Percentiles rank a stretch among this genome's conserved stretches.
Conservation (phyloP, 2,797 vertebrate genomes). For the Pseudochirops cupreus region DNA sequence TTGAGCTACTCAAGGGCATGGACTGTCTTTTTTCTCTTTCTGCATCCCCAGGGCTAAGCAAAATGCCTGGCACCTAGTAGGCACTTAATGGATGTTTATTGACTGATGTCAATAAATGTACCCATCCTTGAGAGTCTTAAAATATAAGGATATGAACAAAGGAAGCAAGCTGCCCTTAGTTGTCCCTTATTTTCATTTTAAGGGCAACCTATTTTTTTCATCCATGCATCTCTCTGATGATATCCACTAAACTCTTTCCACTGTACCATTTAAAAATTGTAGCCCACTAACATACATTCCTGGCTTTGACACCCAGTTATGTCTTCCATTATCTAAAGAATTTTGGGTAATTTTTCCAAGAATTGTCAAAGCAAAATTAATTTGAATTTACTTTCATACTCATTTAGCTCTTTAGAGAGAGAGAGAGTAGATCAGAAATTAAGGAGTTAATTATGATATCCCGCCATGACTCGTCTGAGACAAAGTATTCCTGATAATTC, state of each 20-base stretch:
- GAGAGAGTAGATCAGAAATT: not conserved
- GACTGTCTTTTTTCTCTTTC: not conserved
- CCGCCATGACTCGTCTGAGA: not conserved
- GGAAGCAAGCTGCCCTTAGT: not conserved
- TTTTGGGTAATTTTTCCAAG: not conserved
- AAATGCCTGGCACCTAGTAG: not conserved
- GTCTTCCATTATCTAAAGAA: not conserved
- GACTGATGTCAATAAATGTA: not conserved
- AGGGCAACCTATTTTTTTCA: not conserved
- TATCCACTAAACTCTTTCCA: not conserved
- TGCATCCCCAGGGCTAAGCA: not conserved
- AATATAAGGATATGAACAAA: not conserved
- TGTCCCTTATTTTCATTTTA: not conserved
- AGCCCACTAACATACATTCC: not conserved
- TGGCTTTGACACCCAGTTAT: not conserved
- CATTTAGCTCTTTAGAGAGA: not conserved
- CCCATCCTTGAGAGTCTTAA: not conserved
- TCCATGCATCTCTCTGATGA: not conserved
- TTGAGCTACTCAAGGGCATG: not conserved
- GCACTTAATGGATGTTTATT: not conserved
- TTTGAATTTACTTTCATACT: not conserved
- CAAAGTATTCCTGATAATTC: not conserved
- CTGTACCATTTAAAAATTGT: not conserved
- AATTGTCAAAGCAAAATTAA: not conserved
- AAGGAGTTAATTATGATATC: not conserved